These are phyloP conservation scores for Sardinella longiceps DNA, from an alignment of 2,797 vertebrate genomes.

Conservation along the genomic window DNA sequence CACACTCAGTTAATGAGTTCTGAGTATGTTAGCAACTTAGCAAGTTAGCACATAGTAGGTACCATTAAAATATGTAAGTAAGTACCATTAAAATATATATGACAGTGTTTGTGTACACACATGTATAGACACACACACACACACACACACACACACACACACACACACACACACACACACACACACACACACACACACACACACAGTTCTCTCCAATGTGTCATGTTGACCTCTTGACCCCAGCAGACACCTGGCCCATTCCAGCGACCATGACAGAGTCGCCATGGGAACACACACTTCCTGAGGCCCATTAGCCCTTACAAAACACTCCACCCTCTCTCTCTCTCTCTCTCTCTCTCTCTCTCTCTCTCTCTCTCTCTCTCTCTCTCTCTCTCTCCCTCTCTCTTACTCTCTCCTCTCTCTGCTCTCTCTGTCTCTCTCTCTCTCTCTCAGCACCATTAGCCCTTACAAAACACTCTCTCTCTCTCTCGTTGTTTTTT, in stretches of 20 bases:
- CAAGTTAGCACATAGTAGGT: no score
- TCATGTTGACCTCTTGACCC: background rate
- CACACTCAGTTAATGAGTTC: background rate
- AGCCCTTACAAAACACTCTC: no score
- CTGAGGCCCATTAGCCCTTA: background rate
- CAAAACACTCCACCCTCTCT: slow-evolving; percentile 5
- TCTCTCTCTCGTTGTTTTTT: no score
- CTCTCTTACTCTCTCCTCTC: background rate
- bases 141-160: background rate
- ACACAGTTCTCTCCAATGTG: background rate
- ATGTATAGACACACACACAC: background rate
- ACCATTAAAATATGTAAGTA: no score
- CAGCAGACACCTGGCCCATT: slow-evolving; percentile 8
- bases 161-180: background rate
- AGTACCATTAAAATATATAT: no score
- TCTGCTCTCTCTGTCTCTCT: no score
- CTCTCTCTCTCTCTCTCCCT: background rate
- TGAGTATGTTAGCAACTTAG: no score
- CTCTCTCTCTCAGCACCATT: no score
- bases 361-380: background rate
- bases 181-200: background rate
- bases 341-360: background rate
- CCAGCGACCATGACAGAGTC: background rate
- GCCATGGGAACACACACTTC: slow-evolving; percentile 18
- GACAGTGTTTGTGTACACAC: background rate